Percentiles rank a stretch among this genome's conserved stretches.
These are phyloP conservation scores for Xylota sylvarum DNA, from an alignment of 2,888 invertebrate genomes.

Conservation along the genomic window DNA sequence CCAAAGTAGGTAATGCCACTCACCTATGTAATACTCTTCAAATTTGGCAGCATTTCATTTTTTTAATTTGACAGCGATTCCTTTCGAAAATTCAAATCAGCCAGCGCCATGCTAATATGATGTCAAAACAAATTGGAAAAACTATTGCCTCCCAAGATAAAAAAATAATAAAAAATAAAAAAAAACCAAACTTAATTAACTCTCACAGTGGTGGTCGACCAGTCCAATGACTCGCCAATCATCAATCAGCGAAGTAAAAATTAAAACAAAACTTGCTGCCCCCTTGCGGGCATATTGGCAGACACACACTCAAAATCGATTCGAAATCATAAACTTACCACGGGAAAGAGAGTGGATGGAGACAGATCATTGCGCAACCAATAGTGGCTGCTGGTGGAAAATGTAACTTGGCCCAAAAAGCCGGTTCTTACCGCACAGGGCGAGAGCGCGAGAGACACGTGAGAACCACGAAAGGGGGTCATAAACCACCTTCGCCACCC, in stretches of 20 bases:
- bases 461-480: constrained; percentile 56
- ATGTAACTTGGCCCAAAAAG: constrained; percentile 50
- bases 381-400: constrained; percentile 1
- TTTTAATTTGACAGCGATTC: constrained; percentile 9
- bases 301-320: constrained; percentile 42
- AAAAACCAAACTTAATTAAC: constrained; percentile 32
- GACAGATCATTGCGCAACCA: constrained; percentile 55
- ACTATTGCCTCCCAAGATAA: constrained; percentile 19
- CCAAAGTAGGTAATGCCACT: constrained; percentile 31
- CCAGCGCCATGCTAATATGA: constrained; percentile 10
- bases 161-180: not conserved
- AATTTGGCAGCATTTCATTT: constrained; percentile 36
- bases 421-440: constrained; percentile 55
- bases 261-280: constrained; percentile 54
- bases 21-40: not conserved
- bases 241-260: constrained; percentile 56
- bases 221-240: constrained; percentile 48
- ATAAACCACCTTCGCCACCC: constrained; percentile 73
- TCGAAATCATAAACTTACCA: constrained; percentile 39
- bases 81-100: constrained; percentile 14
- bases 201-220: constrained; percentile 37
- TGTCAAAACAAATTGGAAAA: constrained; percentile 36
- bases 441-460: constrained; percentile 24
- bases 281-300: constrained; percentile 43
- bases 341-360: constrained; percentile 62